A percentile compares a stretch with the other conserved stretches of the same genome.
These are phyloP conservation scores for Bujurquina vittata DNA, from an alignment of 2,113 vertebrate species.

Conservation along the genomic window DNA sequence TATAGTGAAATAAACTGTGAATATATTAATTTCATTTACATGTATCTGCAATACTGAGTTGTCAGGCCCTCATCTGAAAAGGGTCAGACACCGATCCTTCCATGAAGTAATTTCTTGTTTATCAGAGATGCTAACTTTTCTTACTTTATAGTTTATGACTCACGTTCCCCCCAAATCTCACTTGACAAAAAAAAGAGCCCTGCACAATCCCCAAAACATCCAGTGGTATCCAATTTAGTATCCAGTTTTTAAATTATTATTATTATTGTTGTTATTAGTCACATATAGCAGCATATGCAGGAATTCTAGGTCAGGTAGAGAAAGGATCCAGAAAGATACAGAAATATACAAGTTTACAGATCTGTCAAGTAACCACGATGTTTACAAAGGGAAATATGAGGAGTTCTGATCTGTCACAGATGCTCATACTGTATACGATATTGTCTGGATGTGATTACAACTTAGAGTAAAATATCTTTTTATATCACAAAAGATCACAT, in stretches of 20 bases:
- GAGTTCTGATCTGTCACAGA: too few relatives aligned
- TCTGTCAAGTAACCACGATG: too few relatives aligned
- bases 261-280: neutral
- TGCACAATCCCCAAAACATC: neutral
- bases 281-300: neutral
- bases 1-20: neutral
- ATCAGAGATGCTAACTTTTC: neutral
- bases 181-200: neutral
- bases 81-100: neutral
- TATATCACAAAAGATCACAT: too few relatives aligned
- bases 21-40: neutral
- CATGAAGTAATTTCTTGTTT: too few relatives aligned
- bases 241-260: neutral
- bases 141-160: neutral
- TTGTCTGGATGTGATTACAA: too few relatives aligned
- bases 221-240: neutral
- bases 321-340: too few relatives aligned
- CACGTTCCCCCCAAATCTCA: neutral
- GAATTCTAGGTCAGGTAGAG: too few relatives aligned
- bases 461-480: too few relatives aligned
- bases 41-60: neutral
- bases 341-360: too few relatives aligned
- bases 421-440: too few relatives aligned
- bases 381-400: too few relatives aligned
- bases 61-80: neutral